Evolutionary conservation across 2,113 vertebrate species (phyloP).

Genomic region (Morone chrysops): DNA sequence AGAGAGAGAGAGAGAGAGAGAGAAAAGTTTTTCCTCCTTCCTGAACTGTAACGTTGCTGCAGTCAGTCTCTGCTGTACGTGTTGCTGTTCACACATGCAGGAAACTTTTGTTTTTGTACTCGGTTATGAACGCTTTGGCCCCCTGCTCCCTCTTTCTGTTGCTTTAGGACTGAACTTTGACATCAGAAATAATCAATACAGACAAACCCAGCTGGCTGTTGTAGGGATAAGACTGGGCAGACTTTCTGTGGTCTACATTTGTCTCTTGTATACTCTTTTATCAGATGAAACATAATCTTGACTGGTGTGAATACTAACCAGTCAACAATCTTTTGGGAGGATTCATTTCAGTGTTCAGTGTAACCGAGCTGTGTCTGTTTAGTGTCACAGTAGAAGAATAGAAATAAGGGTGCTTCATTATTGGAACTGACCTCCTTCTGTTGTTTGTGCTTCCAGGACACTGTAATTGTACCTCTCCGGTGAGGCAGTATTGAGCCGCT

Average conservation of each 20-base stretch:
- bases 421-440: slow-evolving; percentile 15
- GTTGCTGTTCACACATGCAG: not conserved
- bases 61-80: slow-evolving; percentile 13
- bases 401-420: not conserved
- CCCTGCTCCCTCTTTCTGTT: no score
- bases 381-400: not conserved
- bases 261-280: not conserved
- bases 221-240: not conserved
- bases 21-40: slow-evolving; percentile 32
- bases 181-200: not conserved
- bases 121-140: not conserved
- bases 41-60: not conserved
- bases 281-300: not conserved
- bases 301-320: not conserved
- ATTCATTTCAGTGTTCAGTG: not conserved
- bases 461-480: not conserved
- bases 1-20: slow-evolving; percentile 4
- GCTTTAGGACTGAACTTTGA: slow-evolving; percentile 24
- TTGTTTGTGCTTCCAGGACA: slow-evolving; percentile 14
- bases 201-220: slow-evolving; percentile 1
- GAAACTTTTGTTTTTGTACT: not conserved
- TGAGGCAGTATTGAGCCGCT: slow-evolving; percentile 8
- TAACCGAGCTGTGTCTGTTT: not conserved
- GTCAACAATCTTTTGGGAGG: not conserved
- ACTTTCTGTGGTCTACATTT: not conserved